Base-by-base conservation (phyloP, 2,888 invertebrate genomes). In the Bellardia pandia region DNA sequence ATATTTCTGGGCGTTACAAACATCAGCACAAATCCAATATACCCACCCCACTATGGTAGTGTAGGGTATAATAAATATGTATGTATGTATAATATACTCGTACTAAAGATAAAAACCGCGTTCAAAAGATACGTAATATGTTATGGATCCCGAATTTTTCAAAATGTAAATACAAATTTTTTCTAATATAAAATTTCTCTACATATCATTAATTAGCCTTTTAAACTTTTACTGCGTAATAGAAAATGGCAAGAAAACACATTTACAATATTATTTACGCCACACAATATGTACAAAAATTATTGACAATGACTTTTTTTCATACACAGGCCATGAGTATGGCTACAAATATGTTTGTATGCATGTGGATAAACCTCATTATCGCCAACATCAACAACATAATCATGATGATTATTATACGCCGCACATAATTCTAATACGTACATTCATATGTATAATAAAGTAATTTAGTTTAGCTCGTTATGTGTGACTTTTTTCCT, bases 381-480 rank as follows among this genome's bases (percentile, higher is more conserved):
- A 72, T 80, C 48, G 16, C 11, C 66, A 71, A 66, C 58, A 81
- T 58, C n/a, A 75, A 58, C n/a, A 75, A 58, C 60, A 72, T 76
- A 37, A 86, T 66, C 42, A 56, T 81, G 16, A 66, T 68, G 53
- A 86, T 86, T 16, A 58, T 51, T 71, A 56, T 60, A 77, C 66
- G 45, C 77, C 74, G 66, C 81, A 45, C 74, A 75, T 72, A 58
- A 78, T 78, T 84, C 66, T 40, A 48, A 72, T 30, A 64, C 56
- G 6, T 37, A 37, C 1, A n/a, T 51, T n/a, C n/a, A n/a, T n/a
- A 51, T 51, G 6, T 37, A 79, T 66, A 77, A 71, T 76, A 66
- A 72, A 83, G 79, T 64, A 69, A 45, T 83, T 83, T 76, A 8
- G 6, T 83, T 71, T 16, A 78, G 64, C 48, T 77, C 48, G 72